Evolutionary conservation across 2,797 vertebrate genomes (phyloP).

Genomic region (Tangara arthus): DNA sequence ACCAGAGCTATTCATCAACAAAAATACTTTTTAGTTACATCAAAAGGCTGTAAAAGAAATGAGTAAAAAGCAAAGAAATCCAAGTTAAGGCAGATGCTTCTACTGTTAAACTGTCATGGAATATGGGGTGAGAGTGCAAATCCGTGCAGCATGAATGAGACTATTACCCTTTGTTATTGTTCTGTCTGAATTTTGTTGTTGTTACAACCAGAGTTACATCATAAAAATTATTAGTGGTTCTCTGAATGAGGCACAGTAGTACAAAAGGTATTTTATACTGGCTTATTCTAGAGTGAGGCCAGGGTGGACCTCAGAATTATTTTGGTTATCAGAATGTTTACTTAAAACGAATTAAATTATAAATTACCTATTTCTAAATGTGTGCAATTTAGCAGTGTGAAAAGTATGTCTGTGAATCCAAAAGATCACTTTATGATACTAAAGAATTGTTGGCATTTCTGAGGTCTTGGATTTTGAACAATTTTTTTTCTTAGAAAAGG

Average conservation of each 20-base stretch:
- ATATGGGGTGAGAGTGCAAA: background rate
- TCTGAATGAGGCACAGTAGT: background rate
- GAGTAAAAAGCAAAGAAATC: conserved; percentile 7
- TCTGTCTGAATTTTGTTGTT: background rate
- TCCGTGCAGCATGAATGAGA: background rate
- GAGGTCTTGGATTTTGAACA: background rate
- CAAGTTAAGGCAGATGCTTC: conserved; percentile 13
- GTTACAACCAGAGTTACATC: background rate
- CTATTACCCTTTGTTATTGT: background rate
- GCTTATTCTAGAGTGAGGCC: background rate
- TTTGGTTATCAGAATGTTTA: background rate
- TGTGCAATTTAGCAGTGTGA: background rate
- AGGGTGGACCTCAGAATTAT: background rate
- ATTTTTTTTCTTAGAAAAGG: background rate
- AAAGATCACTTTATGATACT: background rate
- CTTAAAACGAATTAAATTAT: background rate
- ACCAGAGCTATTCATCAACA: conserved; percentile 53
- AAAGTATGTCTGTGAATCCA: background rate
- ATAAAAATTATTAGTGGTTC: background rate
- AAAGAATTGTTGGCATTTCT: background rate
- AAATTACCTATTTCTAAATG: background rate
- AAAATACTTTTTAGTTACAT: background rate
- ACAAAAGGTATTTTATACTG: background rate
- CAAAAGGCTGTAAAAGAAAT: background rate
- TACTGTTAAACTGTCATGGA: background rate